Base-by-base conservation (phyloP, 1,140 invertebrate species). In the Formica exsecta region DNA sequence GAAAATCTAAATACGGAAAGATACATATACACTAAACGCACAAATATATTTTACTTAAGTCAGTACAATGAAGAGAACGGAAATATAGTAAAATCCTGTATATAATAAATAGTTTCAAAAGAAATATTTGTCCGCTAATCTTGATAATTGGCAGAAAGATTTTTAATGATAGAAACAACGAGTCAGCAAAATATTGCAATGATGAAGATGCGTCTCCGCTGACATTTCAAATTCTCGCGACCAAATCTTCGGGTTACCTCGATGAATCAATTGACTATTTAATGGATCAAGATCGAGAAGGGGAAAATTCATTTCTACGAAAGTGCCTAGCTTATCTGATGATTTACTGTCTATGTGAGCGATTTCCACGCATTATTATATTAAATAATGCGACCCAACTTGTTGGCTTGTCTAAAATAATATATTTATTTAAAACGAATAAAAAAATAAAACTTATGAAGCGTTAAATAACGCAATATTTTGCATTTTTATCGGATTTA, bases 171-270 rank as follows among this genome's bases (percentile, higher is more conserved):
- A 25, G 13, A 32, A 54, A 5, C 25, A 41, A 44, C 75, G 62
- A 86, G 48, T 89, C 83, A 76, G 81, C 86, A 48, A 54, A 71
- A 57, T 80, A 62, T 70, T 61, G 61, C 70, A 71, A 44, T 51
- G 51, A 62, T 36, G 75, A 59, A 41, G 36, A 54, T 54, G 80
- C 57, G 62, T 73, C 70, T 38, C 71, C 59, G 64, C 29, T 66
- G 86, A 71, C 79, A 73, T 87, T 77, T 57, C 75, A 61, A 83
- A 80, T 54, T 73, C 62, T 73, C 57, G 48, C 86, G 80, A 57
- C 2, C 25, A 51, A 66, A 6, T 29, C 41, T 66, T 84, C 41
- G 66, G 68, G 16, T 83, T 61, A 48, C 41, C 19, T 38, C 32
- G 59, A 81, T 32, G 16, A 29, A 73, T 81, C 66, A 71, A 73